Conservation (phyloP, 2,888 invertebrate species). For the Tetranychus piercei region DNA sequence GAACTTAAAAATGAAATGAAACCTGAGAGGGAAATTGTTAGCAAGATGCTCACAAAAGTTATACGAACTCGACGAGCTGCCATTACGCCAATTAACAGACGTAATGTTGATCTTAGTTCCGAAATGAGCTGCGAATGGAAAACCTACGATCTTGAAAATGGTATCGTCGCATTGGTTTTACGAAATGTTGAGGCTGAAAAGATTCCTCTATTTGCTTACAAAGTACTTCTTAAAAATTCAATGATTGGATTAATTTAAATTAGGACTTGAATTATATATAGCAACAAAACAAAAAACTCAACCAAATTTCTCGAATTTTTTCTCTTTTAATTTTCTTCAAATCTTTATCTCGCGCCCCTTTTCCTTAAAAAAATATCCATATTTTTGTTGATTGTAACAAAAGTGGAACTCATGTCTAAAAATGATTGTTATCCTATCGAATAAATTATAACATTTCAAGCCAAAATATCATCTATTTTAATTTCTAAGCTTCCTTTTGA, state of each 20-base stretch:
- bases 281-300: not conserved
- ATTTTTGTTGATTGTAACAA: not conserved
- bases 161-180: not conserved
- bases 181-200: conserved; percentile 7
- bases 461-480: not conserved
- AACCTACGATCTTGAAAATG: not conserved
- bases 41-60: not conserved
- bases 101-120: not conserved
- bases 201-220: not conserved
- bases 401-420: not conserved
- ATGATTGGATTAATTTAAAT: not conserved
- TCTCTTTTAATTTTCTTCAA: no score
- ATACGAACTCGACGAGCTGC: not conserved
- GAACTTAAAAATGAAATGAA: not conserved
- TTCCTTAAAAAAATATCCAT: not conserved
- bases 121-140: not conserved
- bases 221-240: not conserved
- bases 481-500: not conserved
- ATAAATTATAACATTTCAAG: not conserved
- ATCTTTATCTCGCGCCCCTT: no score
- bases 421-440: not conserved
- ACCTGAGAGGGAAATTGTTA: not conserved
- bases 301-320: not conserved
- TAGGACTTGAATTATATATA: not conserved
- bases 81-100: not conserved